phyloP scores from a whole-genome alignment of 2,797 vertebrate genomes.

The Antennarius maculatus region DNA sequence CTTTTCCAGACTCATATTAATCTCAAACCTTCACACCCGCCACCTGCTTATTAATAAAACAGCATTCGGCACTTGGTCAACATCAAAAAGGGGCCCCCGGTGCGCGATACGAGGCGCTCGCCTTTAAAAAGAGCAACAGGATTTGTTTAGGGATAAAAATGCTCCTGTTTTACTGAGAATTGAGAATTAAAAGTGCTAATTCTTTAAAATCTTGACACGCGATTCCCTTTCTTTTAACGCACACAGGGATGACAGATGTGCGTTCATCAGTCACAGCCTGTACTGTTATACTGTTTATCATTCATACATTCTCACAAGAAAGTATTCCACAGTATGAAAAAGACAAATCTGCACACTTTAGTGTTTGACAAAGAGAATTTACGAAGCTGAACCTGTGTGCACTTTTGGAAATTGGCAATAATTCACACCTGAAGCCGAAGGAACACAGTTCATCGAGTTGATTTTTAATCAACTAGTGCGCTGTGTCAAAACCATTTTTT shows the following conservation, averaged over 20 bases:
- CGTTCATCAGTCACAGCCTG: constrained; percentile 41
- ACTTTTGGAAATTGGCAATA: constrained; percentile 38
- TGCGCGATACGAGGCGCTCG: neutral
- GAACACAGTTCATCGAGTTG: constrained; percentile 21
- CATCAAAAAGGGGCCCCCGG: constrained; percentile 10
- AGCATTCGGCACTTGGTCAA: constrained; percentile 4
- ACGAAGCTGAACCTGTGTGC: constrained; percentile 34
- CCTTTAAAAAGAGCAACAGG: constrained; percentile 38
- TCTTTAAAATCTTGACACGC: constrained; percentile 44
- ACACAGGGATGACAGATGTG: constrained; percentile 51
- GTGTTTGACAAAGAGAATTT: constrained; percentile 28
- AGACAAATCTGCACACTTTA: constrained; percentile 28
- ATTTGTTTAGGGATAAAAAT: constrained; percentile 49
- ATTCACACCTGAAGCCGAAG: constrained; percentile 23
- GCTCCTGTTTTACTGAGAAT: constrained; percentile 46
- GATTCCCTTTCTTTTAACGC: constrained; percentile 60
- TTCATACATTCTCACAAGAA: constrained; percentile 41
- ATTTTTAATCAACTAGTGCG: constrained; percentile 26
- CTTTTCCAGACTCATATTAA: constrained; percentile 31
- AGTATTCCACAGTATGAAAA: constrained; percentile 33
- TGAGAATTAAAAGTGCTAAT: constrained; percentile 59
- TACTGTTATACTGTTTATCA: constrained; percentile 36
- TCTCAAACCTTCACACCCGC: constrained; percentile 33
- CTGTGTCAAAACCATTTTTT: constrained; percentile 12
- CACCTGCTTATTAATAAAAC: constrained; percentile 28